phyloP scores from a whole-genome alignment of 2,113 vertebrate species.

The Solea solea region DNA sequence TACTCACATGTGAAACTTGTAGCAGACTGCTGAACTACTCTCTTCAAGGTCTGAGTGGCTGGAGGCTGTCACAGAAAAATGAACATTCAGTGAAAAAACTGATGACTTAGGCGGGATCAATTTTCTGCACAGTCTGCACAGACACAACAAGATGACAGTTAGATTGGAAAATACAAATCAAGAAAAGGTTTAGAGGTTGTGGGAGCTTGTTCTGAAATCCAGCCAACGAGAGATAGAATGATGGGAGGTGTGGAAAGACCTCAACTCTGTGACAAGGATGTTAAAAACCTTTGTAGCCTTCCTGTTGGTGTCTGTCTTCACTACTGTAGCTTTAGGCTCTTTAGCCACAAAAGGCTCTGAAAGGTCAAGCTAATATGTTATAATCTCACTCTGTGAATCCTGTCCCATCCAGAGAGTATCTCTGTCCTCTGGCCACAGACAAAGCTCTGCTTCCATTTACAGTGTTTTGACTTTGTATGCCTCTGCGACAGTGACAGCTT shows the following conservation, averaged over 20 bases:
- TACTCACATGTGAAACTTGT: too few relatives aligned
- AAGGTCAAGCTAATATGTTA: slow-evolving; percentile 62
- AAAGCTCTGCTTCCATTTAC: not conserved
- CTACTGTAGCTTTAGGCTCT: slow-evolving; percentile 39
- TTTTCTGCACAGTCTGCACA: not conserved
- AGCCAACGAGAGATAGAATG: slow-evolving; percentile 31
- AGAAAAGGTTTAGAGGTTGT: slow-evolving; percentile 6
- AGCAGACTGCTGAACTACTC: too few relatives aligned
- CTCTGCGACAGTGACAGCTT: not conserved
- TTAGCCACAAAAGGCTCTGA: slow-evolving; percentile 46
- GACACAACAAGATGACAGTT: slow-evolving; percentile 16
- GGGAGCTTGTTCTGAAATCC: slow-evolving; percentile 31
- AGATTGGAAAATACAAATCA: slow-evolving; percentile 21
- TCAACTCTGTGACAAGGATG: slow-evolving; percentile 38
- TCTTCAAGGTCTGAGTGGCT: too few relatives aligned
- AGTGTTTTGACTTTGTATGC: slow-evolving; percentile 7
- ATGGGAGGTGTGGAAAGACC: slow-evolving; percentile 30
- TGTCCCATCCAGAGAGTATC: slow-evolving; percentile 24
- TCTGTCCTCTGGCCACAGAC: slow-evolving; percentile 26
- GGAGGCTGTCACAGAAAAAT: too few relatives aligned
- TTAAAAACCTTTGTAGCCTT: slow-evolving; percentile 34
- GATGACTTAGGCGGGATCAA: too few relatives aligned
- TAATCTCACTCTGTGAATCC: slow-evolving; percentile 43
- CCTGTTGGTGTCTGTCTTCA: slow-evolving; percentile 33
- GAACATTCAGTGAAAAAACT: too few relatives aligned